Conservation (phyloP, 2,888 invertebrate species). For the Perdita meconis region DNA sequence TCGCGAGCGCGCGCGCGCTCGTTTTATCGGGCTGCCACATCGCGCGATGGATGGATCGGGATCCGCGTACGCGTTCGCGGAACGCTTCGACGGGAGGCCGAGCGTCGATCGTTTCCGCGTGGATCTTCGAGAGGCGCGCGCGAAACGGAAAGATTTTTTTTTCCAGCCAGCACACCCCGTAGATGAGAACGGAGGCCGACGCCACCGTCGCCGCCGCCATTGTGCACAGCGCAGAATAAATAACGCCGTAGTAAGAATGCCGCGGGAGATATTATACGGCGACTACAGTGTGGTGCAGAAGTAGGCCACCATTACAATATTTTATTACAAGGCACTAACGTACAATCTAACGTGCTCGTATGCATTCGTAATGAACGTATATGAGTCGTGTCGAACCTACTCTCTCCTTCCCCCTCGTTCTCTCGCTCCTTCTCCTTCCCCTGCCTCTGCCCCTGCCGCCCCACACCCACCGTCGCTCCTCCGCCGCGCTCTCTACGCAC, state of each 20-base stretch:
- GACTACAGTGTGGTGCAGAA: constrained; percentile 75
- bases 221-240: constrained; percentile 79
- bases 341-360: constrained; percentile 84
- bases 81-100: neutral
- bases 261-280: constrained; percentile 82
- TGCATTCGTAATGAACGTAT: constrained; percentile 84
- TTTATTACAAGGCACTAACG: constrained; percentile 83
- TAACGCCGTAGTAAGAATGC: constrained; percentile 82
- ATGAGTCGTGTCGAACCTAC: constrained; percentile 82
- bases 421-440: constrained; percentile 26
- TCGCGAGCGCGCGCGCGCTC: too few relatives aligned
- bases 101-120: neutral
- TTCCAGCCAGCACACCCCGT: constrained; percentile 58
- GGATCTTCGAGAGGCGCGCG: neutral
- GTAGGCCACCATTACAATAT: constrained; percentile 80
- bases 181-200: constrained; percentile 59
- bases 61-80: neutral
- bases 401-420: constrained; percentile 64
- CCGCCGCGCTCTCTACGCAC: constrained; percentile 64
- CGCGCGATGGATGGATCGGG: neutral
- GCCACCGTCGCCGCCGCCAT: constrained; percentile 73
- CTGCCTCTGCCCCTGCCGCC: constrained; percentile 40
- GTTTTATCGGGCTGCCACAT: neutral
- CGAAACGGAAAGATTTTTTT: too few relatives aligned
- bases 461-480: constrained; percentile 56